Base-by-base conservation (phyloP, 1,140 invertebrate genomes). In the Zaprionus lachaisei region DNA sequence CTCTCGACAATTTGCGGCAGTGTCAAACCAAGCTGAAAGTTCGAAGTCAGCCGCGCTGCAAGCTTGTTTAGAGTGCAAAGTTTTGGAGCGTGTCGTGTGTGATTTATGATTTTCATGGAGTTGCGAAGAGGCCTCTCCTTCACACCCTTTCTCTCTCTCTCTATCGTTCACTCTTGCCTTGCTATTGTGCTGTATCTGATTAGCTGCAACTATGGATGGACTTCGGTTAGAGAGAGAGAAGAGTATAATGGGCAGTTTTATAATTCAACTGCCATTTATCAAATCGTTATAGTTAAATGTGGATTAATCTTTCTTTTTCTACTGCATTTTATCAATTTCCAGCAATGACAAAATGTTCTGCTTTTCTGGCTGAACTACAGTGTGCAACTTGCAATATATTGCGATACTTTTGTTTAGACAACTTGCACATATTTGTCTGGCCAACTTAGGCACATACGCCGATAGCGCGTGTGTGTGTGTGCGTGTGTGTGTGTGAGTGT, bases 91-190 rank as follows among this genome's bases (percentile, higher is more conserved):
- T 69, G 60, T 66, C 58, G 51, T 28, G 28, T 83, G 80, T 86
- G 83, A 86, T 86, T 86, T 86, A 86, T 86, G 83, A 86, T 86
- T 87, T 83, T 77, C 66, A 64, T 70, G 56, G 9, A 9, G 15
- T 68, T 41, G 20, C 17, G 28, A n/a, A 54, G 28, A 47, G 37
- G 67, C 64, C 41, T 77, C 66, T 60, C 54, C 38, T 31, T 20
- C 11, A 28, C 63, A 7, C 14, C 22, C 22, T 24, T 24, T 47
- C n/a, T 4, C 15, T 7, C 15, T 49, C 26, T 31, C 17, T 62
- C 22, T 76, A 64, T 82, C 47, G 7, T 31, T 20, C 44, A 12
- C 17, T 20, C 17, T 11, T 3, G 9, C 31, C 0, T 31, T 11
- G 9, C 2, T 31, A 31, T 34, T 34, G 31, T 34, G 9, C 72